Evolutionary conservation across 2,113 vertebrate species (phyloP).

Genomic region (Neomonachus schauinslandi): DNA sequence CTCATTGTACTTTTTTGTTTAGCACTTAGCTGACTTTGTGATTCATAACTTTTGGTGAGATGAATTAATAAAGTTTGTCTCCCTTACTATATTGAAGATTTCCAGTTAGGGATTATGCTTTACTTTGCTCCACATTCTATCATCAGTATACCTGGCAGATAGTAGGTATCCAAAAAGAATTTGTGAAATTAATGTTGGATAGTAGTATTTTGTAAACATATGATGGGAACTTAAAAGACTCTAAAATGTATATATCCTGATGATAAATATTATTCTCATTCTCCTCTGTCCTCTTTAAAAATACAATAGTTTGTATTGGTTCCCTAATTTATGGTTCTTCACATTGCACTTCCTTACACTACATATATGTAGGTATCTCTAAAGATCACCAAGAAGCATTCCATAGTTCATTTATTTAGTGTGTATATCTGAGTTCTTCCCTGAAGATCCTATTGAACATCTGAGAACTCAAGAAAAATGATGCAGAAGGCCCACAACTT

Average conservation of each 20-base stretch:
- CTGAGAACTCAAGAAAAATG: not conserved
- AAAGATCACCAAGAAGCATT: not conserved
- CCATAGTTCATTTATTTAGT: not conserved
- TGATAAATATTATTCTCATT: not conserved
- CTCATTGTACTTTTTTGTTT: not conserved
- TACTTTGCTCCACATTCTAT: not conserved
- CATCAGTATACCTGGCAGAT: not conserved
- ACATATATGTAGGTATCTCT: not conserved
- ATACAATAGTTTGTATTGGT: not conserved
- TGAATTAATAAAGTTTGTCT: slow-evolving; percentile 3
- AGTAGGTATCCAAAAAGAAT: not conserved
- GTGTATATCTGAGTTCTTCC: not conserved
- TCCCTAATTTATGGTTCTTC: not conserved
- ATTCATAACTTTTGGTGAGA: not conserved
- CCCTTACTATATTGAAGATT: not conserved
- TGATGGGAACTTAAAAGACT: not conserved
- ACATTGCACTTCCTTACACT: not conserved
- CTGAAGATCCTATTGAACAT: not conserved
- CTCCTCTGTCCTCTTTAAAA: not conserved
- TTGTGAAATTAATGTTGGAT: not conserved
- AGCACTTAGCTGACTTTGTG: not conserved
- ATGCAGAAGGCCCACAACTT: not conserved
- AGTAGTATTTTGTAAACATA: not conserved
- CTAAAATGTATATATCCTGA: not conserved
- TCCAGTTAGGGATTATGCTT: not conserved